Evolutionary conservation across 2,797 vertebrate genomes (phyloP).

Genomic region (Thunnus albacares): DNA sequence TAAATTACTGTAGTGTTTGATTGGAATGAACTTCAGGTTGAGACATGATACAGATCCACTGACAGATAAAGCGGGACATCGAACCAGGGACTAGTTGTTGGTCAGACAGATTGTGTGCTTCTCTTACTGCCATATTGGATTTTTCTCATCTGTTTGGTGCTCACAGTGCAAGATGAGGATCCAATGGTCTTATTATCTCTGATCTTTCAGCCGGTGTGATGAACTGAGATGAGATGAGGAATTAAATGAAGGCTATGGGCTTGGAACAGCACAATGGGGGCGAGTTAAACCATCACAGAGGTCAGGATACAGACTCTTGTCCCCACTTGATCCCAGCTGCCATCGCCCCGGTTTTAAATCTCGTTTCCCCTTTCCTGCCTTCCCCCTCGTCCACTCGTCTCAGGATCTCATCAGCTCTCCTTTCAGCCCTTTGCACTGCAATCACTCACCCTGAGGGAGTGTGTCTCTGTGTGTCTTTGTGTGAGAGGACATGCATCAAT

Average conservation of each 20-base stretch:
- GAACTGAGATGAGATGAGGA: slow-evolving; percentile 28
- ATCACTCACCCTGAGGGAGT: slow-evolving; percentile 72
- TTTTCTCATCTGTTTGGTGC: slow-evolving; percentile 33
- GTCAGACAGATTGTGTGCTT: background rate
- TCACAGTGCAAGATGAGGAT: slow-evolving; percentile 1
- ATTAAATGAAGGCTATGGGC: slow-evolving; percentile 43
- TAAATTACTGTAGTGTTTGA: background rate
- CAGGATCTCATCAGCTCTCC: slow-evolving; percentile 66
- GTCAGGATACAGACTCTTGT: slow-evolving; percentile 55
- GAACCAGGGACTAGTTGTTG: background rate
- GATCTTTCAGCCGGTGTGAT: slow-evolving; percentile 33
- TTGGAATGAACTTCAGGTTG: slow-evolving; percentile 3
- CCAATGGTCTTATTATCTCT: slow-evolving; percentile 30
- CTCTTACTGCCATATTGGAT: background rate
- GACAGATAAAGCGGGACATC: background rate
- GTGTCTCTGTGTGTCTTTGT: slow-evolving; percentile 39
- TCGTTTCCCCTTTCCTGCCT: slow-evolving; percentile 1
- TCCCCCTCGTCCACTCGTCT: slow-evolving; percentile 36
- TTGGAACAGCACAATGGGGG: slow-evolving; percentile 10
- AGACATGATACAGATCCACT: background rate
- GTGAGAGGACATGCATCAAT: slow-evolving; percentile 56
- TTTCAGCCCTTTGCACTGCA: slow-evolving; percentile 58
- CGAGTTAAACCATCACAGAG: slow-evolving; percentile 39
- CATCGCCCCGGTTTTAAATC: slow-evolving; percentile 49
- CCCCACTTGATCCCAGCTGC: slow-evolving; percentile 66